Base-by-base conservation (phyloP, 23 tunicate genomes). In the Aplidium turbinatum region DNA sequence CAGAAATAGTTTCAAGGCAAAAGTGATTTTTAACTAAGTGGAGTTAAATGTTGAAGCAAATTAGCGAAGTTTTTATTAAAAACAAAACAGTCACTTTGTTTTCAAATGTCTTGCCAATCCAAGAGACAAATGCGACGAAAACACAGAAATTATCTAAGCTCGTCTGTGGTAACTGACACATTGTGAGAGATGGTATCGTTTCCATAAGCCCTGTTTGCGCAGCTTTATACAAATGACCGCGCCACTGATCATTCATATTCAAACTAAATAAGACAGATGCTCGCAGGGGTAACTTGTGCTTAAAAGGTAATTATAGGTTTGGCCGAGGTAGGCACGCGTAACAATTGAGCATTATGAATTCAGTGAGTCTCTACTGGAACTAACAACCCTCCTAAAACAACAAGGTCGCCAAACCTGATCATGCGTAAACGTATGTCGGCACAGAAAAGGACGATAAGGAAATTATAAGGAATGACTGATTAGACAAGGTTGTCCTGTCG, bases 111-210 rank as follows among this genome's bases (percentile, higher is more conserved):
- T n/a, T n/a, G n/a, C n/a, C n/a, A n/a, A n/a, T n/a, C n/a, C n/a
- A n/a, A n/a, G n/a, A n/a, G n/a, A n/a, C n/a, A n/a, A n/a, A n/a
- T n/a, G n/a, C n/a, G n/a, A n/a, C n/a, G n/a, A n/a, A n/a, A n/a
- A n/a, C n/a, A n/a, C n/a, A n/a, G n/a, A n/a, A n/a, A n/a, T n/a
- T n/a, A n/a, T n/a, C n/a, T n/a, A n/a, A n/a, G n/a, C n/a, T n/a
- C n/a, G n/a, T n/a, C n/a, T n/a, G n/a, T n/a, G n/a, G n/a, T n/a
- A 42, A 42, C 11, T 42, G 50, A 42, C 50, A 42, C 50, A 42
- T 42, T 42, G 50, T 42, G 50, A 42, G 16, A 42, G 50, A 42
- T 42, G 11, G 16, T 42, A 9, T 11, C 50, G 50, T 42, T 16
- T 9, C 50, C 11, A 16, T 42, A 42, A 42, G 16, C 50, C 16